Percentiles rank a stretch among this genome's conserved stretches.
Conservation (phyloP, 1,140 invertebrate species). For the Cotesia vestalis region DNA sequence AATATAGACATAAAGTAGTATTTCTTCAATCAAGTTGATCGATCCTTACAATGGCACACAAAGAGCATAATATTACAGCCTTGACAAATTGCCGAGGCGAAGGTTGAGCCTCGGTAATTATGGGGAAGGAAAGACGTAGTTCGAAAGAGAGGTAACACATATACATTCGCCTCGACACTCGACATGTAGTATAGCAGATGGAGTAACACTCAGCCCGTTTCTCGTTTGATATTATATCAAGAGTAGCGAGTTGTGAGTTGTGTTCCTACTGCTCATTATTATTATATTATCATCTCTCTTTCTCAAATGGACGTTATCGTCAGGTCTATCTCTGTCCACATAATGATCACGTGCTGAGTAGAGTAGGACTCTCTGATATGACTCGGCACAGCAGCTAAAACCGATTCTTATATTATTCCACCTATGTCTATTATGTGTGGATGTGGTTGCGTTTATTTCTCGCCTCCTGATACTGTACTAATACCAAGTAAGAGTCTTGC, state of each 20-base stretch:
- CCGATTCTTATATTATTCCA: constrained; percentile 3
- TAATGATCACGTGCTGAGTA: constrained; percentile 17
- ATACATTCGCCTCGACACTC: background rate
- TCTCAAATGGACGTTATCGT: background rate
- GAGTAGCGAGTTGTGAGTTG: constrained; percentile 8
- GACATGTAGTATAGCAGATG: no score
- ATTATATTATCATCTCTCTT: constrained; percentile 16
- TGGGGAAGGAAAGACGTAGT: constrained; percentile 44
- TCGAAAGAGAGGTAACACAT: constrained; percentile 18
- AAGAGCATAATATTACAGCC: constrained; percentile 62
- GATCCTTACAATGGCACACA: constrained; percentile 52
- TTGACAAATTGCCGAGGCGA: constrained; percentile 66
- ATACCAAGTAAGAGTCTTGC: background rate
- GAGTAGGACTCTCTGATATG: background rate
- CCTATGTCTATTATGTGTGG: no score
- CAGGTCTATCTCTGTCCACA: constrained; percentile 5
- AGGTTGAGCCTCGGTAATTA: constrained; percentile 62
- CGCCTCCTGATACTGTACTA: background rate
- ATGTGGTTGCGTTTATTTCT: constrained; percentile 26
- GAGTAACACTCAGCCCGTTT: no score
- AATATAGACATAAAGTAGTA: constrained; percentile 22
- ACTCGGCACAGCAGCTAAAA: no score
- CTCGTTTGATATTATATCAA: constrained; percentile 54
- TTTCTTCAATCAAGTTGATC: constrained; percentile 18
- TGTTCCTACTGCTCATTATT: constrained; percentile 37